Evolutionary conservation across 2,888 invertebrate genomes (phyloP), one percentile per base, ranked within the genome.

Genomic region (Cataglyphis albicans): DNA sequence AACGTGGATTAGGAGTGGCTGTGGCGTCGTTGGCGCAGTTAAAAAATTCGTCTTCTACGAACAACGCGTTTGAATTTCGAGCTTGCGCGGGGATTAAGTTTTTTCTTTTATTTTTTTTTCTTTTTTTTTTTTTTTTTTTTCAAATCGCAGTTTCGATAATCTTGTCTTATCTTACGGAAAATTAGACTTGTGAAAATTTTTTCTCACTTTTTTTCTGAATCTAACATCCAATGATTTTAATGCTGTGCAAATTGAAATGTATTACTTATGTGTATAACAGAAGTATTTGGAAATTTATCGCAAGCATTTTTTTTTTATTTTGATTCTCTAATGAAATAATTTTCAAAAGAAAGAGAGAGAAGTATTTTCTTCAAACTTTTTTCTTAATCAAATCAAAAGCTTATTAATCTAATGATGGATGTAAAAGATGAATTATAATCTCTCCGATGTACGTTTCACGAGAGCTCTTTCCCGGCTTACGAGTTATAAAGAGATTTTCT

Each of bases 1-100:
- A 76, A 81, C 82, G 82, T 64, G 81, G 83, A 81, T 88, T 87
- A 84, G 81, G 44, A 74, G 83, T 78, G 63, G 59, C 59, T 75
- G 38, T 35, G 44, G 68, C 48, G 21, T 48, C 52, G 32, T 38
- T 64, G 48, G 67, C 18, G 75, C 41, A 74, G 38, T 41, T 29
- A 82, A 82, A 88, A 87, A 87, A 84, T 76, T 21, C 18, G 52
- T 73, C 21, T 61, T 18, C 61, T 38, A 25, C 73, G n/a, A 59
- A 55, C 35, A 21, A 61, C 29, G 70, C 41, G 59, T 78, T 44
- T 44, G 70, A 44, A 32, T 78, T 32, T 32, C 32, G 12, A 9
- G 57, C 57, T 59, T 4, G 32, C 32, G 32, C 59, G 55, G 57
- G 65, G 57, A 57, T 59, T 44, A 76, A 76, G 38, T 44, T 65